Base-by-base conservation (phyloP, 2,888 invertebrate genomes). In the Candidula unifasciata region DNA sequence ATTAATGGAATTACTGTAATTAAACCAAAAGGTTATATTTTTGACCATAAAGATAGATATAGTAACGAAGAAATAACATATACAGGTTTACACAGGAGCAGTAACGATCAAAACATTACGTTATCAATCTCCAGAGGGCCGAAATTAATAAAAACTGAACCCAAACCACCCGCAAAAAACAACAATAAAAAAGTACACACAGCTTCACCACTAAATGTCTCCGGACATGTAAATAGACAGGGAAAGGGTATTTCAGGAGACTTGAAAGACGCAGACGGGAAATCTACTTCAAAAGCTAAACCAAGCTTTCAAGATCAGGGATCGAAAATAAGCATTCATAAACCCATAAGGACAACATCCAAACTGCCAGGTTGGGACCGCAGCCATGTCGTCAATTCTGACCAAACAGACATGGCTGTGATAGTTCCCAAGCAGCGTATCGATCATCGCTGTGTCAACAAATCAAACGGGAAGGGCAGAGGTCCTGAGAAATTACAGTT, bases 361-460 rank as follows among this genome's bases (percentile, higher is more conserved):
- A 44, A 30, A 27, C 0, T 30, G 6, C 2, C 1, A 79, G 68
- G 68, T 66, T 35, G 24, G 21, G 30, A 37, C 35, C 60, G 2
- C 3, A n/a, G 13, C 2, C 18, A 13, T 60, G 37, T 8, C n/a
- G 60, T 3, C 5, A 6, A 10, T 60, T 35, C 35, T 60, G 30
- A 64, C 21, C 79, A 66, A 79, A n/a, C 68, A 52, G 27, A 52
- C 18, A 27, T 2, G 8, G 52, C 6, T 68, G 66, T 13, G 44
- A 44, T 21, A 35, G 37, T 68, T 66, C 68, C 68, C 21, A 35
- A 68, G 21, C 10, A 44, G 2, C 27, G 21, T 21, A 79, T 52
- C 68, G 79, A 66, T 79, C 79, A 66, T 6, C 24, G n/a, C 27
- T 44, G 2, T 79, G 79, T 52, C 27, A 52, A 79, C 27, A 79